These are phyloP conservation scores for Phaonia tiefii DNA, from an alignment of 2,888 invertebrate species.

Conservation along the genomic window DNA sequence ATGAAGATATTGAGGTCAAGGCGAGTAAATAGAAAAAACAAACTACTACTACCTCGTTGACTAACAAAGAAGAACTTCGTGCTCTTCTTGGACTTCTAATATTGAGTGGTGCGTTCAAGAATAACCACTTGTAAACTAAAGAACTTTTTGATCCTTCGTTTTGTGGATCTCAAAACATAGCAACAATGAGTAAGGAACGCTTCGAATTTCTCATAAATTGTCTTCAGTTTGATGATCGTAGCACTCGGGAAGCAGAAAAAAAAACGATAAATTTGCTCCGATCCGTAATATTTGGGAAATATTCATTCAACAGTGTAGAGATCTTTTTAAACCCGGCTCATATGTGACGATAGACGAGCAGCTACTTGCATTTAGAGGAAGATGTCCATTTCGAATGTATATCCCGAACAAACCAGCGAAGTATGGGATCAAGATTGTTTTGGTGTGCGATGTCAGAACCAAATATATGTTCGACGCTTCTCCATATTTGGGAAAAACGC, in stretches of 20 bases:
- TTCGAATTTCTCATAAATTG: constrained; percentile 52
- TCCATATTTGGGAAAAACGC: constrained; percentile 40
- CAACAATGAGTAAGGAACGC: constrained; percentile 54
- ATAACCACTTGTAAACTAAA: constrained; percentile 46
- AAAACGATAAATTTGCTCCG: constrained; percentile 40
- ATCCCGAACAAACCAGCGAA: constrained; percentile 66
- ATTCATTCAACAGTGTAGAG: constrained; percentile 49
- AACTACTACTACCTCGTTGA: constrained; percentile 49
- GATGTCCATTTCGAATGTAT: constrained; percentile 57
- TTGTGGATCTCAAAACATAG: constrained; percentile 44
- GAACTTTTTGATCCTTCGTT: constrained; percentile 52
- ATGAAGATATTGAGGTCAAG: constrained; percentile 51
- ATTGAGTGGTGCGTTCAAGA: constrained; percentile 46
- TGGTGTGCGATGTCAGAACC: constrained; percentile 53
- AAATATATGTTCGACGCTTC: constrained; percentile 47
- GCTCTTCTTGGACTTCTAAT: constrained; percentile 52
- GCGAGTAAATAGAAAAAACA: constrained; percentile 49
- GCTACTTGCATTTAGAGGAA: constrained; percentile 55
- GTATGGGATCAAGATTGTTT: constrained; percentile 61
- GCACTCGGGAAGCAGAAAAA: constrained; percentile 41
- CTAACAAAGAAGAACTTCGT: constrained; percentile 54
- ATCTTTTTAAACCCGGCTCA: constrained; percentile 53
- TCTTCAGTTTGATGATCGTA: constrained; percentile 45
- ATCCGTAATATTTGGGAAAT: constrained; percentile 43
- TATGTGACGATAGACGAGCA: constrained; percentile 54